phyloP scores from a whole-genome alignment of 2,888 invertebrate genomes.

The Tholera decimalis region DNA sequence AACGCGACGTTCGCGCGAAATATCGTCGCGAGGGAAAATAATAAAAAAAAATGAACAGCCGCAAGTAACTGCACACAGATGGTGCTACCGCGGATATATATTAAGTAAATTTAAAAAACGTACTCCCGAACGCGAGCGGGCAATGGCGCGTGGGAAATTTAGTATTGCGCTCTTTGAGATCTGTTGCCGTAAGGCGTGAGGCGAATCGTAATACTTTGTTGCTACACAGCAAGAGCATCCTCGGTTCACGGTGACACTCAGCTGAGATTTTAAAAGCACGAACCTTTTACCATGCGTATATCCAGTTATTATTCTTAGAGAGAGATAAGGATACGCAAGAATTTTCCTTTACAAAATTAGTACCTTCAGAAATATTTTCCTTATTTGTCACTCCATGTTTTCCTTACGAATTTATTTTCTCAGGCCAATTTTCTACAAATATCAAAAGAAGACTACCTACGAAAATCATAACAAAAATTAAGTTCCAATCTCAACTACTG shows the following conservation, averaged over 20 bases:
- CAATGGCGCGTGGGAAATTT: slow-evolving; percentile 87
- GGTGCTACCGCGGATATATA: slow-evolving; percentile 84
- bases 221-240: slow-evolving; percentile 22
- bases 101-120: slow-evolving; percentile 87
- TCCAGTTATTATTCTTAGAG: slow-evolving; percentile 16
- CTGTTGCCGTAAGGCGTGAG: slow-evolving; percentile 61
- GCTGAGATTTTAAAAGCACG: slow-evolving; percentile 23
- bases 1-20: slow-evolving; percentile 60
- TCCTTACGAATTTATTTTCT: slow-evolving; percentile 16
- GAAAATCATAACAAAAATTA: slow-evolving; percentile 29
- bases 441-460: slow-evolving; percentile 15
- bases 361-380: slow-evolving; percentile 34
- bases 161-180: slow-evolving; percentile 77
- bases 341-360: slow-evolving; percentile 18
- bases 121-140: slow-evolving; percentile 72
- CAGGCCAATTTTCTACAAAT: slow-evolving; percentile 27
- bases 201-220: slow-evolving; percentile 52
- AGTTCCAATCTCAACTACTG: slow-evolving; percentile 21
- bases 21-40: slow-evolving; percentile 62
- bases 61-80: slow-evolving; percentile 78
- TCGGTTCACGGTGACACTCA: slow-evolving; percentile 21
- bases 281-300: slow-evolving; percentile 11
- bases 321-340: slow-evolving; percentile 4
- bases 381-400: slow-evolving; percentile 27
- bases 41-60: slow-evolving; percentile 71